Base-by-base conservation (phyloP, 2,888 invertebrate species). In the Scaptomyza flava region DNA sequence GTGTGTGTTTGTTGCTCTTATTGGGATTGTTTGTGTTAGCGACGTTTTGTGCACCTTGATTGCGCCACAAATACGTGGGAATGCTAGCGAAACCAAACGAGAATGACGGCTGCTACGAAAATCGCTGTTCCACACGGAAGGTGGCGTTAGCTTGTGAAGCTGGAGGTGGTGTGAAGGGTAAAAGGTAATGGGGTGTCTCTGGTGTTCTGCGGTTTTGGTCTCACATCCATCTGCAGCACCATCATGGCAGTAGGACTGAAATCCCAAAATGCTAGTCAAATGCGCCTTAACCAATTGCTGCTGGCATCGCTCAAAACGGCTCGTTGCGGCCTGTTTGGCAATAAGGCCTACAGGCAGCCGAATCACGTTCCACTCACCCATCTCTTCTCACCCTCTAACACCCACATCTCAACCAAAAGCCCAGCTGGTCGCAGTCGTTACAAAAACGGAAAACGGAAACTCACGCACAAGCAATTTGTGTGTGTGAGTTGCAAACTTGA, bases 1-100 rank as follows among this genome's bases (percentile, higher is more conserved):
- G 20, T 42, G 11, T 42, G 17, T 41, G 38, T 38, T 14, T 33
- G 46, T 48, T 48, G 50, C 50, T 34, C 34, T 38, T 46, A 45
- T 38, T 67, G 46, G 33, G 46, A 56, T 62, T 68, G 64, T 72
- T 72, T 77, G 75, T 56, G 64, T 56, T 56, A 45, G 63, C 47
- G 56, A 64, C 64, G 68, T 65, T 72, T 62, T 72, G 75, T 72
- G 82, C 64, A 65, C 62, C 80, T 69, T 82, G 82, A 82, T 79
- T 79, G 80, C 63, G 80, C 77, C 77, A 65, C 77, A 82, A 77
- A 79, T 77, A 72, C 80, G 83, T 77, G 77, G 61, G 48, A 41
- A 17, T 58, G 72, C 52, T 52, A 72, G 54, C 58, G 53, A 66
- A 57, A 57, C 52, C 56, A 30, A 41, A 36, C 54, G 46, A 51